Evolutionary conservation across 2,888 invertebrate genomes (phyloP).

Genomic region (Ptychoptera albimana): DNA sequence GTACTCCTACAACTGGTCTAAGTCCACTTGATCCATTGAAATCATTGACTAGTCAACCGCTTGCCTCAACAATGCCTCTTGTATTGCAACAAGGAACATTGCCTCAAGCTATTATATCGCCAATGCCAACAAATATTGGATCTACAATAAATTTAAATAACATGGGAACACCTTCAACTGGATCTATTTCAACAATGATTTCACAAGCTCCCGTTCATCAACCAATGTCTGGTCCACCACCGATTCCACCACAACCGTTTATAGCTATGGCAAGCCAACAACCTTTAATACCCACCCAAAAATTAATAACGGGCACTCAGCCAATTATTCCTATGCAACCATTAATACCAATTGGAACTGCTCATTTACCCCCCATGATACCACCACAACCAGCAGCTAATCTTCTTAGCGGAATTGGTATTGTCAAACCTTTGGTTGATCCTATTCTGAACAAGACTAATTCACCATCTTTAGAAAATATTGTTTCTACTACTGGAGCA

Average conservation of each 20-base stretch:
- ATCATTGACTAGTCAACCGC: conserved; percentile 7
- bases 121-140: neutral
- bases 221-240: conserved; percentile 4
- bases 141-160: too few relatives aligned
- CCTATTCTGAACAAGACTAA: neutral
- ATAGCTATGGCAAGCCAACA: conserved; percentile 11
- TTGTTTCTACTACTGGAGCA: conserved; percentile 17
- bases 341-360: conserved; percentile 11
- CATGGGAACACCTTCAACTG: too few relatives aligned
- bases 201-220: too few relatives aligned
- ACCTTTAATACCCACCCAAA: conserved; percentile 8
- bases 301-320: conserved; percentile 19
- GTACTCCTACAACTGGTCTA: conserved; percentile 25
- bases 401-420: conserved; percentile 9
- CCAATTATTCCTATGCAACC: conserved; percentile 4
- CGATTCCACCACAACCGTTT: conserved; percentile 2
- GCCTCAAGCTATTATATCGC: conserved; percentile 7
- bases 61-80: conserved; percentile 1
- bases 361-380: conserved; percentile 5
- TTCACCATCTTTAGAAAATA: conserved; percentile 4
- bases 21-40: conserved; percentile 26
- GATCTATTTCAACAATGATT: too few relatives aligned
- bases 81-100: conserved; percentile 7
- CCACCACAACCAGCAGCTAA: conserved; percentile 14
- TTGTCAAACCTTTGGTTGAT: neutral